phyloP scores from a whole-genome alignment of 1,140 invertebrate species.

The Nymphalis io region DNA sequence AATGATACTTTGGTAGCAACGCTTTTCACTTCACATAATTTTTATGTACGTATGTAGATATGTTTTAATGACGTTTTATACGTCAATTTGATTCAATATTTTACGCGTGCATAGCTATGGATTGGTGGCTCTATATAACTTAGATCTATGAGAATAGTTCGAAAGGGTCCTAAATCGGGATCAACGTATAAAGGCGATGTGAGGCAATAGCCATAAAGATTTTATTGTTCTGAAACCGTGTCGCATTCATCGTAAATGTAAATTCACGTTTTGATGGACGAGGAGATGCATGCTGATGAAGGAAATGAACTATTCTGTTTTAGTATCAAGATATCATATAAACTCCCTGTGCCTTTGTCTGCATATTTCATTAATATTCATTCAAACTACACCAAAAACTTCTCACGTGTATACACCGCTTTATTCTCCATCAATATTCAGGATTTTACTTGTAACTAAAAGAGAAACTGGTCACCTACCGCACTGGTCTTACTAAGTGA shows the following conservation, averaged over 20 bases:
- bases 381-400: too few species aligned
- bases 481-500: too few species aligned
- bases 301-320: conserved; percentile 32
- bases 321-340: not conserved
- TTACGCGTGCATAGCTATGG: not conserved
- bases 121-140: not conserved
- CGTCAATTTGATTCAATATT: too few species aligned
- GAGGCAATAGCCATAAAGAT: conserved; percentile 36
- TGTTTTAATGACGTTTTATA: too few species aligned
- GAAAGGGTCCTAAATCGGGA: conserved; percentile 33
- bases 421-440: too few species aligned
- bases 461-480: too few species aligned
- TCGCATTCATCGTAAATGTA: conserved; percentile 40
- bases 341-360: not conserved
- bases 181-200: conserved; percentile 37
- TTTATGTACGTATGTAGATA: too few species aligned
- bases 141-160: conserved; percentile 28
- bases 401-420: too few species aligned
- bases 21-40: too few species aligned
- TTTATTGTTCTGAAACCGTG: conserved; percentile 35
- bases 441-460: too few species aligned
- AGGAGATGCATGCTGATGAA: conserved; percentile 33
- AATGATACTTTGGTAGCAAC: too few species aligned
- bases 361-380: not conserved
- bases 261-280: conserved; percentile 37